phyloP scores from a whole-genome alignment of 2,113 vertebrate species.

The Cheirogaleus medius region DNA sequence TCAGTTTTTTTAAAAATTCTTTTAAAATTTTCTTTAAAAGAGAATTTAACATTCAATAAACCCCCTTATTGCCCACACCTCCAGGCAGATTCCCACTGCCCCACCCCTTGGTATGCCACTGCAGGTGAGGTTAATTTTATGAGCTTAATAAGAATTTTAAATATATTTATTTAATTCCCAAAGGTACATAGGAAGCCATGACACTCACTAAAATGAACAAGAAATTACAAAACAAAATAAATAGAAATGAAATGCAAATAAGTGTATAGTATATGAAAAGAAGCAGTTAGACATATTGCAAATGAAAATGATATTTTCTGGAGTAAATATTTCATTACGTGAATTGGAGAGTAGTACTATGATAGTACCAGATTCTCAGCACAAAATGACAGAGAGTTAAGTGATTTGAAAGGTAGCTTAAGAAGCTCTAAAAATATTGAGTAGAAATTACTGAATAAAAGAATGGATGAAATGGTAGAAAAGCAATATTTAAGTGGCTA shows the following conservation, averaged over 20 bases:
- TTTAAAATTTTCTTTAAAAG: not conserved
- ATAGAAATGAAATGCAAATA: not conserved
- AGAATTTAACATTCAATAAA: not conserved
- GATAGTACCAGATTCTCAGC: not conserved
- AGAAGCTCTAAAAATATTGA: not conserved
- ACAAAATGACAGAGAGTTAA: not conserved
- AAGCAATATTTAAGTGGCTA: not conserved
- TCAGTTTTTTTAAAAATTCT: not conserved
- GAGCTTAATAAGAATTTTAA: not conserved
- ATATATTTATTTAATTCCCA: not conserved
- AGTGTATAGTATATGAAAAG: not conserved
- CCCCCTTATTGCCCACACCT: not conserved
- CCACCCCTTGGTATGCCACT: not conserved
- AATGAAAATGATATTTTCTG: not conserved
- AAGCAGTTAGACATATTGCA: not conserved
- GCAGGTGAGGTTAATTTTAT: not conserved
- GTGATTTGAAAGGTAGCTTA: not conserved
- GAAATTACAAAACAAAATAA: not conserved
- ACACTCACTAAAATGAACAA: not conserved
- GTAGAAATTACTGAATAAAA: not conserved
- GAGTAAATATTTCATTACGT: not conserved
- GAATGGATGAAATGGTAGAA: not conserved
- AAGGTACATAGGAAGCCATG: not conserved
- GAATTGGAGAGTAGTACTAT: not conserved
- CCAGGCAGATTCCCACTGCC: not conserved